phyloP scores from a whole-genome alignment of 1,140 invertebrate genomes.

The Papilio helenus region DNA sequence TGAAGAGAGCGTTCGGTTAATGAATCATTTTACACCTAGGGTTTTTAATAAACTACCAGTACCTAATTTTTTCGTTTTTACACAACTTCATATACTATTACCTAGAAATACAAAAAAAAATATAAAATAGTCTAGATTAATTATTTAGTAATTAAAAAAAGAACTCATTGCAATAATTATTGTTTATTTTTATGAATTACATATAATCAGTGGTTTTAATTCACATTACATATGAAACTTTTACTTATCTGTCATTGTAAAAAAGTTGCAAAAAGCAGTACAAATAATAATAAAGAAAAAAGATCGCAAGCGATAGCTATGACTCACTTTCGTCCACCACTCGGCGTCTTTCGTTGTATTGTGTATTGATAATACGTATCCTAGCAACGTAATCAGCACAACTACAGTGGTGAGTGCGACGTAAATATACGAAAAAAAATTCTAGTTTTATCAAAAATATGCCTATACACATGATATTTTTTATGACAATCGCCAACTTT shows the following conservation, averaged over 20 bases:
- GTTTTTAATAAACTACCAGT: background rate
- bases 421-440: background rate
- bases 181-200: background rate
- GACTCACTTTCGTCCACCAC: conserved; percentile 9
- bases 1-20: conserved; percentile 53
- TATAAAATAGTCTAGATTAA: background rate
- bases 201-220: background rate
- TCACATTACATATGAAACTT: background rate
- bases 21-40: conserved; percentile 46
- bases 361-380: conserved; percentile 55
- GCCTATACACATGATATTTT: too few species aligned
- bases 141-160: background rate
- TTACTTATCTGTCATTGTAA: background rate
- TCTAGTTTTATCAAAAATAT: background rate
- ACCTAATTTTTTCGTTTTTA: background rate
- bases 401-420: background rate
- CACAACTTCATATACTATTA: background rate
- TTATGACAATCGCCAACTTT: too few species aligned
- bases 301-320: conserved; percentile 17
- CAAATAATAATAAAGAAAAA: background rate
- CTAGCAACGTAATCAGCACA: conserved; percentile 65
- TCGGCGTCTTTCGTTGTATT: conserved; percentile 21
- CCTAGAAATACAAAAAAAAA: background rate
- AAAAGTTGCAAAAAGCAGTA: background rate
- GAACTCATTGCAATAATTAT: background rate